Percentiles rank a stretch among this genome's conserved stretches.
Conservation (phyloP, 37 sponge, comb jelly and placozoan genomes). For the Theonella swinhoei region DNA sequence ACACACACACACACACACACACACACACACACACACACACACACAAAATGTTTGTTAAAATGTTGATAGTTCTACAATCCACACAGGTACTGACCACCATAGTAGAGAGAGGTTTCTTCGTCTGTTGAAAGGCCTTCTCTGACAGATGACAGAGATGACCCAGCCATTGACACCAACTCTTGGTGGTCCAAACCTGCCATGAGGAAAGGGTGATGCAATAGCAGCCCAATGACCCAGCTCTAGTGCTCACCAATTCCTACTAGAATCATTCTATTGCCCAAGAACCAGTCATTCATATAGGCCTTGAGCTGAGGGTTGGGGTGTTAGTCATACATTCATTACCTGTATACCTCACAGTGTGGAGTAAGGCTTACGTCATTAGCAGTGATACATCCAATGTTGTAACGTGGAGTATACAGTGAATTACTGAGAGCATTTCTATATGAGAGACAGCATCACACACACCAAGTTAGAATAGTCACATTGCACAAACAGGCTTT, state of each 20-base stretch:
- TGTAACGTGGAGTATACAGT: slow-evolving; percentile 57
- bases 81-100: slow-evolving; percentile 53
- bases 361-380: slow-evolving; percentile 36
- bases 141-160: slow-evolving; percentile 20
- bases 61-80: too few species aligned
- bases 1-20: too few species aligned
- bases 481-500: background rate
- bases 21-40: too few species aligned
- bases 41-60: too few species aligned
- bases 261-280: slow-evolving; percentile 36
- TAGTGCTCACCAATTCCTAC: slow-evolving; percentile 75
- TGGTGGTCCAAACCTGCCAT: slow-evolving; percentile 62
- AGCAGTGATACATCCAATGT: slow-evolving; percentile 33
- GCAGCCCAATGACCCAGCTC: background rate
- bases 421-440: slow-evolving; percentile 72
- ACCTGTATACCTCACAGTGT: background rate
- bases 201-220: background rate
- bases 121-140: slow-evolving; percentile 5
- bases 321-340: background rate
- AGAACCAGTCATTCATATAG: slow-evolving; percentile 53
- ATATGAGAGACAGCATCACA: background rate
- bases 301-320: slow-evolving; percentile 42
- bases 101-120: slow-evolving; percentile 40
- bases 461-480: too few species aligned
- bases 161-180: slow-evolving; percentile 44